Evolutionary conservation across 2,797 vertebrate genomes (phyloP).

Genomic region (Remorina albescens): DNA sequence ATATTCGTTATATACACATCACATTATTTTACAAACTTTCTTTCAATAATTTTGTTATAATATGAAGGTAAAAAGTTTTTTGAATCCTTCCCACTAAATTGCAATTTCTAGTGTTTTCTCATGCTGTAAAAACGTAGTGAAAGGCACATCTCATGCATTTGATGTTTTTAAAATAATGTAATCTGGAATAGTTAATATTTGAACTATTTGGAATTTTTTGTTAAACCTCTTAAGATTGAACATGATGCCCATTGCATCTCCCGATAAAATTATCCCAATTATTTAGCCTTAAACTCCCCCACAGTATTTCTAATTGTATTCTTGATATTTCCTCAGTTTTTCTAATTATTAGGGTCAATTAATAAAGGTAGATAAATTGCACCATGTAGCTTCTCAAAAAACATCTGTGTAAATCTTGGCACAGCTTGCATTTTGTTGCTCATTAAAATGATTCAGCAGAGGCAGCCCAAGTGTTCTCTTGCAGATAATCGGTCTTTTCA

Average conservation of each 20-base stretch:
- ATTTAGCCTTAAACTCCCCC: background rate
- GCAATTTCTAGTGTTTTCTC: too few species aligned
- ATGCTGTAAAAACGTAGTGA: too few species aligned
- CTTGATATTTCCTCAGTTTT: background rate
- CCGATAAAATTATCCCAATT: conserved; percentile 6
- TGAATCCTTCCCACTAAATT: background rate
- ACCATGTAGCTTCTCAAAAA: conserved; percentile 28
- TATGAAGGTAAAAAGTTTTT: background rate
- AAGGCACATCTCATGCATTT: background rate
- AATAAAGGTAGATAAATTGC: background rate
- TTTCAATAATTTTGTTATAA: conserved; percentile 18
- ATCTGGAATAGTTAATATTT: background rate
- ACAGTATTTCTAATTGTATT: background rate
- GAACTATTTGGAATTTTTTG: background rate
- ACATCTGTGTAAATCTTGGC: conserved; percentile 55
- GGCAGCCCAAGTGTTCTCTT: conserved; percentile 45
- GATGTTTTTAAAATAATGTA: conserved; percentile 4
- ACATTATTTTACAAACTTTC: background rate
- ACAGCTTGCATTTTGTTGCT: conserved; percentile 17
- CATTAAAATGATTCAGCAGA: conserved; percentile 47
- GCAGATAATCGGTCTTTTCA: conserved; percentile 53
- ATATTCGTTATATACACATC: background rate
- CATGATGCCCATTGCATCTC: too few species aligned
- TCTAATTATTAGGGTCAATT: conserved; percentile 9
- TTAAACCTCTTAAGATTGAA: background rate